Evolutionary conservation across 2,888 invertebrate species (phyloP), one percentile per base, ranked within the genome.

Genomic region (Scaptomyza flava): DNA sequence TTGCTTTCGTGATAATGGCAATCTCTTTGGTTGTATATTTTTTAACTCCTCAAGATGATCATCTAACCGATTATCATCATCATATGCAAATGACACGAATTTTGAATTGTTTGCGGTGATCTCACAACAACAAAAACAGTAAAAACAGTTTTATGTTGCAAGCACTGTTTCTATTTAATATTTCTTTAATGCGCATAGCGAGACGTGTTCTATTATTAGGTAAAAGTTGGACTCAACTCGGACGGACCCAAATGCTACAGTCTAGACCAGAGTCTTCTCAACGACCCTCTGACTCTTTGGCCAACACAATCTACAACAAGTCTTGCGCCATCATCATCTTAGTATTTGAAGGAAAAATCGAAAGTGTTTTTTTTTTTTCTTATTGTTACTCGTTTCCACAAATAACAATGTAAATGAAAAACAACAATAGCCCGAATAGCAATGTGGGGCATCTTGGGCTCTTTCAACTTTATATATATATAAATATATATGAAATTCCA

Each of bases 151-250:
- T 71, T 48, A 47, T 20, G 41, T 23, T 50, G 41, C 41, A 41
- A 41, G 41, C 38, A 38, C 7, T 38, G 8, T 38, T 38, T 38
- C 38, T 3, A 38, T 14, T 14, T 36, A 3, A 8, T 20, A 7
- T 48, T 50, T 20, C 34, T 34, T 38, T 84, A 86, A 82, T 83
- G 60, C 36, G 59, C 83, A 81, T 81, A 77, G 60, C 86, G 81
- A 63, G 81, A 86, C 82, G 82, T 82, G 86, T 82, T 86, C 83
- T 82, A 72, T 70, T 86, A 72, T 70, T 59, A 57, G 60, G 63
- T 64, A 78, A 79, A 79, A 77, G 66, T 59, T 34, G 67, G 51
- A 52, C 11, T 3, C 41, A 74, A 75, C 64, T 57, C 34, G 58
- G 50, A 30, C 34, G 58, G 50, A 30, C 11, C 17, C 34, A 41